phyloP scores from a whole-genome alignment of 2,113 vertebrate species.

The Campylomormyrus tamandua region DNA sequence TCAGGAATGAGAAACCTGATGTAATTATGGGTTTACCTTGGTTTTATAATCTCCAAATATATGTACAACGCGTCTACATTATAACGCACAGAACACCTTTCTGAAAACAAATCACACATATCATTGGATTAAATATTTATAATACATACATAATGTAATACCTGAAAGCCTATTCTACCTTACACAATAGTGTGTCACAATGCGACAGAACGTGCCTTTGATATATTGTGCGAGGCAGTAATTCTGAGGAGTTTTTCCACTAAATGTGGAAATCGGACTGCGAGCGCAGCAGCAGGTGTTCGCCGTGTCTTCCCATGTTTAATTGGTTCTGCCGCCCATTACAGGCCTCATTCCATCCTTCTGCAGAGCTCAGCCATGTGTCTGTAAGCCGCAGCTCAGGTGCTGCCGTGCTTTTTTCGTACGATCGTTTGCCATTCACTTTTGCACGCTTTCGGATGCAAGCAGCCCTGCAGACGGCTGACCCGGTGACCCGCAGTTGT shows the following conservation, averaged over 20 bases:
- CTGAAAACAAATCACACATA: constrained; percentile 15
- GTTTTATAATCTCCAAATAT: constrained; percentile 11
- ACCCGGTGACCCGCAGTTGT: background rate
- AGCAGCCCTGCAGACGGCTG: background rate
- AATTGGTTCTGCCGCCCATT: background rate
- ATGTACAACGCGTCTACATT: background rate
- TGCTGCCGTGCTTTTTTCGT: background rate
- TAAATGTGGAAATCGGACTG: background rate
- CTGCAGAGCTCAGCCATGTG: background rate
- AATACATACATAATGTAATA: constrained; percentile 11
- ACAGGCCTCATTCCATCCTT: background rate
- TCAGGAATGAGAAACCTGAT: background rate
- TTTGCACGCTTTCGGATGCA: background rate
- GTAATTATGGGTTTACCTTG: background rate
- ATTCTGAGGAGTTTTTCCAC: constrained; percentile 5
- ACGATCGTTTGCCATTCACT: background rate
- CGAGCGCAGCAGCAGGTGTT: background rate
- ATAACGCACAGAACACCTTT: background rate
- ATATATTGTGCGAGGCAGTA: background rate
- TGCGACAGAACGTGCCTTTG: background rate
- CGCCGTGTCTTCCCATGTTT: background rate
- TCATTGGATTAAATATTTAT: constrained; percentile 17
- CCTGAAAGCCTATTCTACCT: constrained; percentile 13
- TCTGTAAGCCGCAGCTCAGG: background rate
- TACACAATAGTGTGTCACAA: constrained; percentile 13